Evolutionary conservation across 2,888 invertebrate genomes (phyloP).

Genomic region (Acanthacorydalis orientalis): DNA sequence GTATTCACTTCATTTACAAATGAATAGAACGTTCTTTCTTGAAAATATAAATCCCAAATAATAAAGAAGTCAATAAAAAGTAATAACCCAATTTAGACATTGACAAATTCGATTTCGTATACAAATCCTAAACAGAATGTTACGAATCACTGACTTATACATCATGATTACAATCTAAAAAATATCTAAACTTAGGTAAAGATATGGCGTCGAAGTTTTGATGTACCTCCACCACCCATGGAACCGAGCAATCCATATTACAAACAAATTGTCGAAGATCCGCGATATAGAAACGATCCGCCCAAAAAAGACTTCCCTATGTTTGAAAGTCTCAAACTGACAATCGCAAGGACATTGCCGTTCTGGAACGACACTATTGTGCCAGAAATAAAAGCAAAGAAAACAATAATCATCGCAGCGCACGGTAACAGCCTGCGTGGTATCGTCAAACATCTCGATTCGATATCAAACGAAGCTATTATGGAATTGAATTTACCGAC

Average conservation of each 20-base stretch:
- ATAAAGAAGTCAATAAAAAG: too few relatives aligned
- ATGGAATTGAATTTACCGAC: conserved; percentile 43
- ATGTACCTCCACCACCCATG: conserved; percentile 69
- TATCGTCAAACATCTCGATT: conserved; percentile 71
- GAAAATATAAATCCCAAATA: too few relatives aligned
- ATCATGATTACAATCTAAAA: too few relatives aligned
- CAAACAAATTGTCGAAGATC: conserved; percentile 55
- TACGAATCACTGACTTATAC: background rate
- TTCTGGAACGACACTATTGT: conserved; percentile 76
- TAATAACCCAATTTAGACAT: too few relatives aligned
- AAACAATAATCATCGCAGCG: conserved; percentile 63
- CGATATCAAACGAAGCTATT: conserved; percentile 37
- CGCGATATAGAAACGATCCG: conserved; percentile 54
- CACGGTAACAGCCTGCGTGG: conserved; percentile 78
- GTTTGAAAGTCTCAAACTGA: conserved; percentile 67
- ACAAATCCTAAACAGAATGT: background rate
- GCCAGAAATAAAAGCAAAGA: conserved; percentile 31
- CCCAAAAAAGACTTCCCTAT: conserved; percentile 57
- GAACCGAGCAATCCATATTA: conserved; percentile 59
- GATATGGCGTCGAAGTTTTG: conserved; percentile 74
- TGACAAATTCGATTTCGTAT: background rate
- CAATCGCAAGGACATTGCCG: conserved; percentile 66
- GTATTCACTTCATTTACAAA: too few relatives aligned
- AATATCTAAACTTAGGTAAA: conserved; percentile 35
- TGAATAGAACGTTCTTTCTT: too few relatives aligned